Conservation (phyloP, 1,140 invertebrate species). For the Rhysida immarginata region DNA sequence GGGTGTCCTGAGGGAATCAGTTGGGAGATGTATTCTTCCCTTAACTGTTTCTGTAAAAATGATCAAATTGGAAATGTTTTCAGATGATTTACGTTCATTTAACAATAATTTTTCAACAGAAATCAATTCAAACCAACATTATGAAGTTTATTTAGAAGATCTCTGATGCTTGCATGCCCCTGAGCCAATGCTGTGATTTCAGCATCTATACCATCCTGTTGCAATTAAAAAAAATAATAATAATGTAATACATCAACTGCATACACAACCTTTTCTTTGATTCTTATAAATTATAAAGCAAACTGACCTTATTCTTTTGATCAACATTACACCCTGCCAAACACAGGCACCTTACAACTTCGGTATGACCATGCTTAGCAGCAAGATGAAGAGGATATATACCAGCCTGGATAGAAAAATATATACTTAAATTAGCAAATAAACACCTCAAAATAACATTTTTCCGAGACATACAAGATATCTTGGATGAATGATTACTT, state of each 20-base stretch:
- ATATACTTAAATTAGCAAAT: background rate
- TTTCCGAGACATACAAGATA: background rate
- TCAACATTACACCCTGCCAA: conserved; percentile 53
- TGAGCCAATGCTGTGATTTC: conserved; percentile 68
- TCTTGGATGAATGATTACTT: conserved; percentile 20
- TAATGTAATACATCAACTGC: background rate
- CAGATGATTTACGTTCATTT: no score
- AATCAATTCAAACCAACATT: conserved; percentile 34
- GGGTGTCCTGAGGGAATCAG: conserved; percentile 45
- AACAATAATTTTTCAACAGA: background rate
- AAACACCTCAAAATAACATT: background rate
- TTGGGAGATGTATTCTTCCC: conserved; percentile 52
- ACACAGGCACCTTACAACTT: conserved; percentile 57
- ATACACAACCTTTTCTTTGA: background rate
- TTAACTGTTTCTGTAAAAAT: conserved; percentile 30
- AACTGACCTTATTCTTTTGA: conserved; percentile 38
- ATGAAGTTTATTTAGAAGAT: conserved; percentile 50
- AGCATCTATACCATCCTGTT: conserved; percentile 50
- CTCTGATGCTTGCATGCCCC: conserved; percentile 55
- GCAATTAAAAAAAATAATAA: background rate
- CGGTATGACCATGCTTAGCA: conserved; percentile 52
- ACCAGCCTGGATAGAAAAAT: conserved; percentile 32
- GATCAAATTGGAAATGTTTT: background rate
- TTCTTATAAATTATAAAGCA: background rate
- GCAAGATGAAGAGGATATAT: conserved; percentile 58